phyloP scores from a whole-genome alignment of 2,888 invertebrate genomes.

The Mythimna lalbum region DNA sequence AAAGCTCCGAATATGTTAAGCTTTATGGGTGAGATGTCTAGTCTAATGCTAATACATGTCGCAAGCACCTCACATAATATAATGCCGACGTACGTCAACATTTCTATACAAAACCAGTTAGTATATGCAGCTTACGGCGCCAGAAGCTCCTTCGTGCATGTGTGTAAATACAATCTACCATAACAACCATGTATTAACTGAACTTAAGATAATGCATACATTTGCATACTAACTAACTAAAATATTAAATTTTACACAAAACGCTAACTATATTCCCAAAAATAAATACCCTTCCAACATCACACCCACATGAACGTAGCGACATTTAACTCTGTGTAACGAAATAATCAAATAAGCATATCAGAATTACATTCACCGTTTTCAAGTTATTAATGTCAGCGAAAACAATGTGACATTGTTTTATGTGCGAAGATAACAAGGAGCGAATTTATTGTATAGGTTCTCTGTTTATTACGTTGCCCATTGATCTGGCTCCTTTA shows the following conservation, averaged over 20 bases:
- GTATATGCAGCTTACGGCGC: constrained; percentile 23
- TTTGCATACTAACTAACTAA: constrained; percentile 52
- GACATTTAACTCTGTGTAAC: constrained; percentile 42
- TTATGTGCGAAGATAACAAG: constrained; percentile 62
- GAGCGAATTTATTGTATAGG: constrained; percentile 56
- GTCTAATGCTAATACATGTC: constrained; percentile 37
- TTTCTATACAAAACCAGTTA: constrained; percentile 18
- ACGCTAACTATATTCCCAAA: constrained; percentile 36
- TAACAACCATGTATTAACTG: constrained; percentile 36
- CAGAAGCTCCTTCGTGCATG: constrained; percentile 25
- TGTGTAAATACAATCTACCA: constrained; percentile 31
- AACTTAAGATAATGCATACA: constrained; percentile 54
- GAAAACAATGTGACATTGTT: constrained; percentile 58
- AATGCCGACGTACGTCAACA: constrained; percentile 25
- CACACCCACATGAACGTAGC: constrained; percentile 11
- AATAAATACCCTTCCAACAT: constrained; percentile 17
- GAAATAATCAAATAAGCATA: constrained; percentile 60
- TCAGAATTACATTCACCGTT: constrained; percentile 52
- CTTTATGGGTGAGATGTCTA: constrained; percentile 38
- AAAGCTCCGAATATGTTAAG: constrained; percentile 29
- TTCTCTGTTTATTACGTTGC: constrained; percentile 43
- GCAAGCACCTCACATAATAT: constrained; percentile 33
- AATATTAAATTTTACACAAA: constrained; percentile 43
- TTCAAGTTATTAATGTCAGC: constrained; percentile 54
- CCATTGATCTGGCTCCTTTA: constrained; percentile 57